These are phyloP conservation scores for Tinea pellionella DNA, from an alignment of 2,888 invertebrate genomes.

Conservation along the genomic window DNA sequence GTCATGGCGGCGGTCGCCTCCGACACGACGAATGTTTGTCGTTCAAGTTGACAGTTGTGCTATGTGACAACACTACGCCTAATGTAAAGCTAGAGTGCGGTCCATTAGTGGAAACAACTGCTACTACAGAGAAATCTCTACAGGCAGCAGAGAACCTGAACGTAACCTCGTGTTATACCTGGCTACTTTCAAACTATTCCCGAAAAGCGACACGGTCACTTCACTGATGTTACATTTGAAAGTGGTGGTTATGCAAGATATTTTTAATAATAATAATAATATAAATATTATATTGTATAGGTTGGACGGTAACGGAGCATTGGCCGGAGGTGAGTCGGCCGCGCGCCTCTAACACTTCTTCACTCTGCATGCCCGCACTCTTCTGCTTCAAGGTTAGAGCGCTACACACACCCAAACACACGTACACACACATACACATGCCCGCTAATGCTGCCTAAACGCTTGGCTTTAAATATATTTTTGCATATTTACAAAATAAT, in stretches of 20 bases:
- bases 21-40: too few relatives aligned
- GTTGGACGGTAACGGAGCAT: slow-evolving; percentile 16
- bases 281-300: background rate
- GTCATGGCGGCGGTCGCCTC: too few relatives aligned
- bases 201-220: too few relatives aligned
- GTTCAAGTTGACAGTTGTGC: too few relatives aligned
- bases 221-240: too few relatives aligned
- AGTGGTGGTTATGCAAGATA: background rate
- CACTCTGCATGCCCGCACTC: slow-evolving; percentile 88
- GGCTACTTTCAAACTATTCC: too few relatives aligned
- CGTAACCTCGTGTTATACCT: too few relatives aligned
- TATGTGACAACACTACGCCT: too few relatives aligned
- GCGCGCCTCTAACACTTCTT: slow-evolving; percentile 66
- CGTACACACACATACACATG: slow-evolving; percentile 19
- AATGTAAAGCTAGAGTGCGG: too few relatives aligned
- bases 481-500: background rate
- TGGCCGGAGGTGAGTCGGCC: slow-evolving; percentile 63
- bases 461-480: background rate
- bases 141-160: too few relatives aligned
- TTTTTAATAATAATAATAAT: background rate
- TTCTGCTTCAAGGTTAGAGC: slow-evolving; percentile 85
- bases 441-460: slow-evolving; percentile 8
- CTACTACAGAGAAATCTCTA: too few relatives aligned
- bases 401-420: slow-evolving; percentile 17
- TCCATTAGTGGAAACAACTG: too few relatives aligned